Conservation (phyloP, 2,888 invertebrate genomes). For the Cyclophora punctaria region DNA sequence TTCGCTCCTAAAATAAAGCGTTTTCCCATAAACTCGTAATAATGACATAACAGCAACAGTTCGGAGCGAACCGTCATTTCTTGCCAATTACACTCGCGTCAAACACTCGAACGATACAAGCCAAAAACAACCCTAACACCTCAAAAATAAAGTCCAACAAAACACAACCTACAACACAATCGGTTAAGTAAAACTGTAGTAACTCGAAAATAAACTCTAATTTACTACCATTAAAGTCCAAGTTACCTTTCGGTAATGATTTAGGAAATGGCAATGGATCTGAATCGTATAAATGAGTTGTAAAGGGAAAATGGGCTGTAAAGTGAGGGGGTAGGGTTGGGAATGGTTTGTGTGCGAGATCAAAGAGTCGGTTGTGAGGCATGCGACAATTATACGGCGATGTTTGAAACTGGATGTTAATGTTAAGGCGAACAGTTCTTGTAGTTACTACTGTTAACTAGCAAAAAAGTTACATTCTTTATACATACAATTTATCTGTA, state of each 20-base stretch:
- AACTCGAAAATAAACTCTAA: constrained; percentile 1
- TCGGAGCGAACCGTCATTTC: constrained; percentile 59
- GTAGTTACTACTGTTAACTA: no score
- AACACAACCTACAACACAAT: background rate
- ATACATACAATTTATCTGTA: no score
- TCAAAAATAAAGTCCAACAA: background rate
- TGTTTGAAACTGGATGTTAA: constrained; percentile 55
- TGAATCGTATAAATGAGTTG: constrained; percentile 28
- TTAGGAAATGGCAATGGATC: no score
- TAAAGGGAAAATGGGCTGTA: constrained; percentile 35
- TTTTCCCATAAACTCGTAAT: constrained; percentile 12
- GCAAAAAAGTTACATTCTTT: no score
- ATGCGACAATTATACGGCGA: constrained; percentile 57
- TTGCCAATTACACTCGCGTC: constrained; percentile 67
- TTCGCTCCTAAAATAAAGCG: constrained; percentile 16
- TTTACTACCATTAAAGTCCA: background rate
- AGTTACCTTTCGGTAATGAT: no score
- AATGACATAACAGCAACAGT: constrained; percentile 40
- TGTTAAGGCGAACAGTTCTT: constrained; percentile 24
- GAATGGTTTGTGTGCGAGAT: constrained; percentile 36
- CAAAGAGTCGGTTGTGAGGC: constrained; percentile 57
- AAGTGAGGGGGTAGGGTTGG: constrained; percentile 23
- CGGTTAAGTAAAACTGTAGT: background rate
- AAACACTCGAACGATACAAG: constrained; percentile 30
- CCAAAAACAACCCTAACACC: constrained; percentile 23